Evolutionary conservation across 2,888 invertebrate genomes (phyloP).

Genomic region (Amblyjoppa proteus): DNA sequence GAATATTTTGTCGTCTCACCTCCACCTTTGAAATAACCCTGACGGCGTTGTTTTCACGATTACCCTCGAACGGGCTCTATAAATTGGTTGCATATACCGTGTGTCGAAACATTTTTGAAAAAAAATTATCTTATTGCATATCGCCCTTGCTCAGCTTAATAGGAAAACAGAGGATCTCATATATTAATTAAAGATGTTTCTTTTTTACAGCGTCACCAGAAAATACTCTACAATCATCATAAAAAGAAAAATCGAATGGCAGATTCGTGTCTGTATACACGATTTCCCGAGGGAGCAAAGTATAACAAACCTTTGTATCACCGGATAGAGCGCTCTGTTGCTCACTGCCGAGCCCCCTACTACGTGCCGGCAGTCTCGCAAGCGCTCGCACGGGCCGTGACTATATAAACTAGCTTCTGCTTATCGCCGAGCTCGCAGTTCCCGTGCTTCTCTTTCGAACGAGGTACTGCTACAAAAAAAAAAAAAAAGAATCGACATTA

Average conservation of each 20-base stretch:
- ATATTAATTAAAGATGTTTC: neutral
- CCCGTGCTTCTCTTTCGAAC: neutral
- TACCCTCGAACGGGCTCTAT: neutral
- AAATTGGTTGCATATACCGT: neutral
- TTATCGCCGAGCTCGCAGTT: slow-evolving; percentile 1
- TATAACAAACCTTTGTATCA: slow-evolving; percentile 7
- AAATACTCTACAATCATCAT: neutral
- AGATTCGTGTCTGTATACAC: neutral
- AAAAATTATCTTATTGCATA: no score
- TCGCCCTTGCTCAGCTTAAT: neutral
- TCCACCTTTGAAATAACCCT: slow-evolving; percentile 23
- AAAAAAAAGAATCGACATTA: neutral
- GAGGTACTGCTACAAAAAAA: neutral
- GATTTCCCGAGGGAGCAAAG: neutral
- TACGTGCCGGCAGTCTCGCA: slow-evolving; percentile 6
- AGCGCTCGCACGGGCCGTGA: neutral
- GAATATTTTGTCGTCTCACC: neutral
- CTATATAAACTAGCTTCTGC: slow-evolving; percentile 10
- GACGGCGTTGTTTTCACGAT: slow-evolving; percentile 14
- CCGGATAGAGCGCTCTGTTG: slow-evolving; percentile 9
- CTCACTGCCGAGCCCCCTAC: neutral
- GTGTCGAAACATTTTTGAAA: neutral
- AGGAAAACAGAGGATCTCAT: neutral
- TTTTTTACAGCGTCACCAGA: neutral
- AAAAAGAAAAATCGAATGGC: neutral